These are phyloP conservation scores for Leptopilina drosophilae DNA, from an alignment of 2,888 invertebrate genomes.

Conservation along the genomic window DNA sequence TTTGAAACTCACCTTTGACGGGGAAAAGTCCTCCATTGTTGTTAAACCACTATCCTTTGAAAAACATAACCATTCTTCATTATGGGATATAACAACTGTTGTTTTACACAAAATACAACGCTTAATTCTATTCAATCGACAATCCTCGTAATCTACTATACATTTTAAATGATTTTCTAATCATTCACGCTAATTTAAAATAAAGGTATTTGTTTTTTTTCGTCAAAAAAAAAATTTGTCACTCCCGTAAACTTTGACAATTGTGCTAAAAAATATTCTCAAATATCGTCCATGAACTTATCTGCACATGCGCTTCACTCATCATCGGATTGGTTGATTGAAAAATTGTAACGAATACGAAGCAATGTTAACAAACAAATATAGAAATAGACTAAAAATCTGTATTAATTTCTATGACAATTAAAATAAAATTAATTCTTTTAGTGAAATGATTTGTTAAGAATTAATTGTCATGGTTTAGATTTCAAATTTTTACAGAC, in stretches of 20 bases:
- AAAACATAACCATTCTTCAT: constrained; percentile 72
- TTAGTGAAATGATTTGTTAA: no score
- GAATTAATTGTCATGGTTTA: no score
- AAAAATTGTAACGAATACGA: no score
- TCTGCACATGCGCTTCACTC: no score
- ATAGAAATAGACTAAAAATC: no score
- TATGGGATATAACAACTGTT: background rate
- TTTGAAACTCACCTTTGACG: constrained; percentile 82
- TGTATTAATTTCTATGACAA: no score
- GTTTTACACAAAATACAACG: background rate
- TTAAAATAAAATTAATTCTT: no score
- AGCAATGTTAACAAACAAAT: no score
- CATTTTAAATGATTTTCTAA: constrained; percentile 1
- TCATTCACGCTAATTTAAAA: background rate
- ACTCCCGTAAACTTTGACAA: constrained; percentile 2
- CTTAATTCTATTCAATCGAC: background rate
- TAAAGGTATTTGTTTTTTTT: background rate
- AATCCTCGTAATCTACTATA: background rate
- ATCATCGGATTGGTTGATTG: no score
- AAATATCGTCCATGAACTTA: no score
- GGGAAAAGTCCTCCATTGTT: constrained; percentile 87
- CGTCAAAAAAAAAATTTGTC: constrained; percentile 1
- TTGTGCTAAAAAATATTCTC: background rate
- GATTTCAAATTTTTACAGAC: no score
- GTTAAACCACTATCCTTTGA: constrained; percentile 72